A percentile compares a stretch with the other conserved stretches of the same genome.
Evolutionary conservation across 2,888 invertebrate species (phyloP).

Genomic region (Cetonia aurata): DNA sequence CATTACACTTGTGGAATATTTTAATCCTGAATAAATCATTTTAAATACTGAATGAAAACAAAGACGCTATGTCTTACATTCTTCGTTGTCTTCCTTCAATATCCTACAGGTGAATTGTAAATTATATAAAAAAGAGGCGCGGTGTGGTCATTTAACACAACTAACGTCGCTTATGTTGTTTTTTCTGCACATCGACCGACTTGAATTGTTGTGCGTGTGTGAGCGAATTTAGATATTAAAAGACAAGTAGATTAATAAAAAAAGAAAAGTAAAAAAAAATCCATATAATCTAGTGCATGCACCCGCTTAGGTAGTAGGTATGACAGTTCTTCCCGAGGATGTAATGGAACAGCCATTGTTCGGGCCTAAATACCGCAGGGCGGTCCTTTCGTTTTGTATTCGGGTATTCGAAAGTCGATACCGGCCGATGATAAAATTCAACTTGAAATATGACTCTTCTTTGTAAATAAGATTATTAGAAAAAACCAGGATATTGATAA

Average conservation of each 20-base stretch:
- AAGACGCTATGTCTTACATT: no score
- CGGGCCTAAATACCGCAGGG: conserved; percentile 60
- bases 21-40: no score
- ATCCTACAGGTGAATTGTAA: not conserved
- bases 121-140: not conserved
- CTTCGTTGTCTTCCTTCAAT: no score
- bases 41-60: no score
- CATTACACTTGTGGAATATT: no score
- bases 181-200: conserved; percentile 61
- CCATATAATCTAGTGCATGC: conserved; percentile 55
- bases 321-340: conserved; percentile 57
- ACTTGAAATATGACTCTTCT: conserved; percentile 13
- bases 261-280: conserved; percentile 34
- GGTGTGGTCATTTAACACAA: conserved; percentile 24
- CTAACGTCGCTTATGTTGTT: conserved; percentile 50
- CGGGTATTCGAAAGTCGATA: conserved; percentile 12
- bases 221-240: conserved; percentile 55
- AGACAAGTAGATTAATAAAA: conserved; percentile 46
- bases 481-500: conserved; percentile 29
- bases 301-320: conserved; percentile 52
- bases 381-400: conserved; percentile 53
- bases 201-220: conserved; percentile 62
- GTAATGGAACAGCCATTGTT: conserved; percentile 53
- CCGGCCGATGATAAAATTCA: conserved; percentile 8
- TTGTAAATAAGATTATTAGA: conserved; percentile 28